Evolutionary conservation across 2,113 vertebrate species (phyloP), one percentile per base, ranked within the genome.

Genomic region (Bujurquina vittata): DNA sequence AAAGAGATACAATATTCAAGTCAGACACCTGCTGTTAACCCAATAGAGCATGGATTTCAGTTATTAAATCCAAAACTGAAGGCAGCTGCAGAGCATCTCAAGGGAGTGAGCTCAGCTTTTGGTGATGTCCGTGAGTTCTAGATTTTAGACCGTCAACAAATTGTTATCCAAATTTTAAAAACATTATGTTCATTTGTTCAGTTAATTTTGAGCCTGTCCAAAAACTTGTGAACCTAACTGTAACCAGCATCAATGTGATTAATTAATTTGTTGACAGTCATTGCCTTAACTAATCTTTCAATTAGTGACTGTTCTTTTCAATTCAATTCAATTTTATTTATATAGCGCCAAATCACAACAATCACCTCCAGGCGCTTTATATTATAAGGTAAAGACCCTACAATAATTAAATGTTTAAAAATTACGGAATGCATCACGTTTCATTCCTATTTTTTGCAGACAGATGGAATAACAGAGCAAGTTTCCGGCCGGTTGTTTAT

Each of bases 401-500:
- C 26, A 26, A 26, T 26, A 26, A 26, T 26, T 26, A 26, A 26
- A 26, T 52, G 7, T 58, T 7, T 72, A 29, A 63, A 83, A 55
- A 57, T 55, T 11, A 35, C 18, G 61, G 43, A 72, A 80, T 52
- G 69, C 76, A 57, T 60, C 72, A 22, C 59, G 2, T 37, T 8
- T 26, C 29, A 56, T 75, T 73, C 22, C 37, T 26, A 49, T 40
- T 76, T 73, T 84, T 69, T 83, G 62, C 11, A 33, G 58, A 72
- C 81, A 84, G 69, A 76, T 84, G 43, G 40, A 93, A 65, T 76
- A 90, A 85, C 77, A 84, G 31, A 54, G 77, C 52, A 10, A 49
- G 69, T 84, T 92, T 92, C 88, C 80, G 77, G 85, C 18, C 85
- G 11, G 57, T 91, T 93, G 88, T 92, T 92, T 93, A 84, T 90